Percentiles rank a stretch among this genome's conserved stretches.
Evolutionary conservation across 2,113 vertebrate genomes (phyloP).

Genomic region (Cololabis saira): DNA sequence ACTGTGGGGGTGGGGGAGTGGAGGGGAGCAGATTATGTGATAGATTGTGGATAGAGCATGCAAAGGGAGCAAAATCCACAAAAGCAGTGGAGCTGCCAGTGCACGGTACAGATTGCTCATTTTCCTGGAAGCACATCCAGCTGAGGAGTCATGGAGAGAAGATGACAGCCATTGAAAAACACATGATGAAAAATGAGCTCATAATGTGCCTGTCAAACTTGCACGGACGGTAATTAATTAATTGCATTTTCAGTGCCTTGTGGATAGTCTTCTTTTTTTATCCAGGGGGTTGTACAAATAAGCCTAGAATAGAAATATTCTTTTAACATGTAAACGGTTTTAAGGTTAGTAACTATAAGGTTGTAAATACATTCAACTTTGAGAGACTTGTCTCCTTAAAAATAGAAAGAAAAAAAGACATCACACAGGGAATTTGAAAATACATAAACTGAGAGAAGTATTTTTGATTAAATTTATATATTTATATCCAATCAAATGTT

Average conservation of each 20-base stretch:
- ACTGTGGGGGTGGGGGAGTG: background rate
- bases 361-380: no score
- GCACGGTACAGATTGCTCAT: slow-evolving; percentile 32
- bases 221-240: background rate
- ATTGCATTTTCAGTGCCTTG: background rate
- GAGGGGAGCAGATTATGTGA: slow-evolving; percentile 3
- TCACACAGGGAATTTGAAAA: no score
- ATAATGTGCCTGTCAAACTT: slow-evolving; percentile 4
- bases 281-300: background rate
- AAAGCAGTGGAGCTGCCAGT: slow-evolving; percentile 20
- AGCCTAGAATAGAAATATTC: background rate
- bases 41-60: slow-evolving; percentile 23
- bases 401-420: no score
- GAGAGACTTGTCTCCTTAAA: no score
- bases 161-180: slow-evolving; percentile 35
- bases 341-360: no score
- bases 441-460: no score
- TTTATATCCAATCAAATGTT: background rate
- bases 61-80: slow-evolving; percentile 43
- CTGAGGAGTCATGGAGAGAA: slow-evolving; percentile 23
- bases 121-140: slow-evolving; percentile 37
- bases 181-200: slow-evolving; percentile 18
- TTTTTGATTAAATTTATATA: slow-evolving; percentile 1
- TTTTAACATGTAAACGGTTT: no score
- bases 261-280: no score